Conservation (phyloP, 2,113 vertebrate species). For the Tricholaema leucomelas region DNA sequence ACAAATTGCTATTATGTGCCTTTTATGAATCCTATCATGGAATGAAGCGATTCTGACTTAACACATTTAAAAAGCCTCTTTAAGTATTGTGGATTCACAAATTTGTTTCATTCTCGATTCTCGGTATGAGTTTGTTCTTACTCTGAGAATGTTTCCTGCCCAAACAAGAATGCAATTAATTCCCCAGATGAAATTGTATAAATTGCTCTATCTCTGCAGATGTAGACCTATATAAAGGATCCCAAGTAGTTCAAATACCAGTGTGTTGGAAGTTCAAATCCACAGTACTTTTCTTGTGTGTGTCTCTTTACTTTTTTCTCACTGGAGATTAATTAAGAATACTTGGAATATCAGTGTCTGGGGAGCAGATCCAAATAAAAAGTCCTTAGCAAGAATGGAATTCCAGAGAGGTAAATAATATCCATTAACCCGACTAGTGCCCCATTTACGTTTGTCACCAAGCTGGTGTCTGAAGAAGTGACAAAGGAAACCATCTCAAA, state of each 20-base stretch:
- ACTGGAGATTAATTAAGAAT: neutral
- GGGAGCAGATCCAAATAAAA: neutral
- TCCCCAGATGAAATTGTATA: neutral
- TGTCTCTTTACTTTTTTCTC: neutral
- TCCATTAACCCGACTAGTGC: neutral
- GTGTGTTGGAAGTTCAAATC: neutral
- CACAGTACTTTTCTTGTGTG: neutral
- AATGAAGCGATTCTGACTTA: neutral
- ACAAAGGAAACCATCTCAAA: neutral
- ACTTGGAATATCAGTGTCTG: neutral
- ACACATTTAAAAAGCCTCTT: neutral
- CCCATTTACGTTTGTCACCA: accelerated
- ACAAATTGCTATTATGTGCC: neutral
- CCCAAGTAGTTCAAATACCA: neutral
- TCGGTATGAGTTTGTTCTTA: neutral
- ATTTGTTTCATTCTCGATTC: neutral
- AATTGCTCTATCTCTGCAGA: neutral
- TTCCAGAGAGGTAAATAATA: neutral
- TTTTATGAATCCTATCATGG: neutral
- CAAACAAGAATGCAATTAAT: neutral
- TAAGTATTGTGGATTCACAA: neutral
- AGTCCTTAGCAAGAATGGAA: neutral
- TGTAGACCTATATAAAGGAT: neutral
- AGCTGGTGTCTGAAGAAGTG: neutral
- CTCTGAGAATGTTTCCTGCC: neutral